phyloP scores from a whole-genome alignment of 1,140 invertebrate genomes.

The Dreissena polymorpha region DNA sequence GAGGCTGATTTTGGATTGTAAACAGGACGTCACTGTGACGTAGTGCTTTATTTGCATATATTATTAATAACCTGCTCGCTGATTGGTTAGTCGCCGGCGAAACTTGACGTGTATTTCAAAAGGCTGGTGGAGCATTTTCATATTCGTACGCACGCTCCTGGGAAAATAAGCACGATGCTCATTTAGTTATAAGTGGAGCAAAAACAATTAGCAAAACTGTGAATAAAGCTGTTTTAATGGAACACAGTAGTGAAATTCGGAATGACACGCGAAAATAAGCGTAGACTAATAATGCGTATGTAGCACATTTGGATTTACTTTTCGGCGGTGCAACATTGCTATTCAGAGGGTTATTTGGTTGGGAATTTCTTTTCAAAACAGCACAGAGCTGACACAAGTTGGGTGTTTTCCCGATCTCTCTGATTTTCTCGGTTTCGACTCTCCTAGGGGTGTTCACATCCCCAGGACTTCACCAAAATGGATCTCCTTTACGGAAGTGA shows the following conservation, averaged over 20 bases:
- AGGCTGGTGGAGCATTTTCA: conserved; percentile 38
- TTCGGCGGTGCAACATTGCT: conserved; percentile 15
- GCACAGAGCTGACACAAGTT: conserved; percentile 26
- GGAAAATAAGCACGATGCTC: not conserved
- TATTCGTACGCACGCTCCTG: conserved; percentile 45
- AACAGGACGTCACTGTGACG: conserved; percentile 55
- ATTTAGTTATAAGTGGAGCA: not conserved
- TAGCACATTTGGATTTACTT: conserved; percentile 39
- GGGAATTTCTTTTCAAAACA: conserved; percentile 53
- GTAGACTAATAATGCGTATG: no score
- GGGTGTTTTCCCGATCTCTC: conserved; percentile 49
- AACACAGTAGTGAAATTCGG: not conserved
- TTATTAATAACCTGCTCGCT: conserved; percentile 29
- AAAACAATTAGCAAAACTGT: no score
- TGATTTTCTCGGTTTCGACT: conserved; percentile 61
- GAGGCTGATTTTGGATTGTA: conserved; percentile 14
- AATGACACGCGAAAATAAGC: not conserved
- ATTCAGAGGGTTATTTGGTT: conserved; percentile 6
- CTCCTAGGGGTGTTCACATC: conserved; percentile 67
- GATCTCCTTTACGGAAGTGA: conserved; percentile 75
- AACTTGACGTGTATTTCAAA: conserved; percentile 47
- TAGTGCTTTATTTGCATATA: conserved; percentile 44
- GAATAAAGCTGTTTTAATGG: no score
- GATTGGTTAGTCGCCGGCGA: conserved; percentile 31
- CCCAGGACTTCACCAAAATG: conserved; percentile 73